A percentile compares a stretch with the other conserved stretches of the same genome.
These are phyloP conservation scores for Novumbra hubbsi DNA, from an alignment of 2,797 vertebrate genomes.

Conservation along the genomic window DNA sequence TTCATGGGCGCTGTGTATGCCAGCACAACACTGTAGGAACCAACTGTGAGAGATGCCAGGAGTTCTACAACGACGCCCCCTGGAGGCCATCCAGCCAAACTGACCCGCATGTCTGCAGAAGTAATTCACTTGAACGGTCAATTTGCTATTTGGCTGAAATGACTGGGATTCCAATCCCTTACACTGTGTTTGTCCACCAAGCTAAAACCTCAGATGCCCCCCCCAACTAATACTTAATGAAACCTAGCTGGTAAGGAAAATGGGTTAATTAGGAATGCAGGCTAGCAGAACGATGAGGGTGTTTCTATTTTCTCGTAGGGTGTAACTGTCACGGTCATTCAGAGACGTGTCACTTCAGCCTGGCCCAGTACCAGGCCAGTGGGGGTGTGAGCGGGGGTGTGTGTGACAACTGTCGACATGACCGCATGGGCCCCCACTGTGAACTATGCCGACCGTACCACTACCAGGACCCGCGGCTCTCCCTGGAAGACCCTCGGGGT, in stretches of 20 bases:
- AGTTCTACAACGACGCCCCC: conserved; percentile 85
- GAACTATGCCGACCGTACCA: conserved; percentile 76
- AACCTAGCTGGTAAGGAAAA: neutral
- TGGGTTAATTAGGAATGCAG: neutral
- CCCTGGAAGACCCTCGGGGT: conserved; percentile 59
- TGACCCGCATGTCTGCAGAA: conserved; percentile 74
- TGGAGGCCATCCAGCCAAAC: conserved; percentile 81
- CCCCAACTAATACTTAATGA: neutral
- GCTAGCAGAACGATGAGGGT: neutral
- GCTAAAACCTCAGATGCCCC: neutral
- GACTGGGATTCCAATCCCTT: too few species aligned
- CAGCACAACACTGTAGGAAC: conserved; percentile 83
- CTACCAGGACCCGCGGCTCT: conserved; percentile 74
- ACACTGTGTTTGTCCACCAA: neutral
- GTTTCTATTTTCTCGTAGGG: conserved; percentile 52
- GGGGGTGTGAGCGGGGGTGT: conserved; percentile 77
- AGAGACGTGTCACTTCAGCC: conserved; percentile 82
- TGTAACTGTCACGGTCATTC: conserved; percentile 86
- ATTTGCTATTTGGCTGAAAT: neutral
- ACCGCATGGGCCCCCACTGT: conserved; percentile 81
- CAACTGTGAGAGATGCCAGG: conserved; percentile 84
- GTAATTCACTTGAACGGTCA: conserved; percentile 53
- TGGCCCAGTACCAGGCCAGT: conserved; percentile 58
- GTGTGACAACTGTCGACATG: conserved; percentile 80
- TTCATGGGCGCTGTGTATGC: conserved; percentile 83